Conservation (phyloP, 2,797 vertebrate genomes). For the Peromyscus melanophrys region DNA sequence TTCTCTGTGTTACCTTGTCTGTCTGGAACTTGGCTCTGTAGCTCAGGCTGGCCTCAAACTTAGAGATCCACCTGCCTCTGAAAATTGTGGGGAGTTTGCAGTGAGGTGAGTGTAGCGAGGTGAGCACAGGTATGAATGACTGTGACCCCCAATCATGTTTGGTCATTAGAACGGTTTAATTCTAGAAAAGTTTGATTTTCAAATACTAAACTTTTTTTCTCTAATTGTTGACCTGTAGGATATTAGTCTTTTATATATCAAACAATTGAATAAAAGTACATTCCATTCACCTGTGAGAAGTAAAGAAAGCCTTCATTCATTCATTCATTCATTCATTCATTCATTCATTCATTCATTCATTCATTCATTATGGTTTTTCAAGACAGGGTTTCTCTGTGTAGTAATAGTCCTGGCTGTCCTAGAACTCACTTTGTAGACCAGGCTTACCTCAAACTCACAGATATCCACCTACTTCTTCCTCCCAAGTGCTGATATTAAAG, state of each 20-base stretch:
- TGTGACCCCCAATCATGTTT: background rate
- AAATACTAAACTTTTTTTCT: background rate
- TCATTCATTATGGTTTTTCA: no score
- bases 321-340: no score
- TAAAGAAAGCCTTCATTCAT: background rate
- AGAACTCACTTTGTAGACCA: no score
- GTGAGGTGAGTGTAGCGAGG: background rate
- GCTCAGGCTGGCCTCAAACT: background rate
- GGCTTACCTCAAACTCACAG: no score
- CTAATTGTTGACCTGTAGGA: background rate
- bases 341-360: no score
- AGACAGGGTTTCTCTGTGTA: no score
- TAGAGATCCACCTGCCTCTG: no score
- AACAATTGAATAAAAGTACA: background rate
- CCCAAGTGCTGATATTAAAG: no score
- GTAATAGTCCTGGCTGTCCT: no score
- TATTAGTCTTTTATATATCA: background rate
- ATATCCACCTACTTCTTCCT: no score
- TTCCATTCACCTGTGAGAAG: background rate
- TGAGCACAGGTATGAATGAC: background rate
- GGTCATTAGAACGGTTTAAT: background rate
- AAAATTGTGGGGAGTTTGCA: no score
- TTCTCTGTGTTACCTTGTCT: background rate
- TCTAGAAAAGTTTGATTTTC: background rate
- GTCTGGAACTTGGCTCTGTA: background rate